These are phyloP conservation scores for Rattus rattus DNA, from an alignment of 2,113 vertebrate genomes.

Conservation along the genomic window DNA sequence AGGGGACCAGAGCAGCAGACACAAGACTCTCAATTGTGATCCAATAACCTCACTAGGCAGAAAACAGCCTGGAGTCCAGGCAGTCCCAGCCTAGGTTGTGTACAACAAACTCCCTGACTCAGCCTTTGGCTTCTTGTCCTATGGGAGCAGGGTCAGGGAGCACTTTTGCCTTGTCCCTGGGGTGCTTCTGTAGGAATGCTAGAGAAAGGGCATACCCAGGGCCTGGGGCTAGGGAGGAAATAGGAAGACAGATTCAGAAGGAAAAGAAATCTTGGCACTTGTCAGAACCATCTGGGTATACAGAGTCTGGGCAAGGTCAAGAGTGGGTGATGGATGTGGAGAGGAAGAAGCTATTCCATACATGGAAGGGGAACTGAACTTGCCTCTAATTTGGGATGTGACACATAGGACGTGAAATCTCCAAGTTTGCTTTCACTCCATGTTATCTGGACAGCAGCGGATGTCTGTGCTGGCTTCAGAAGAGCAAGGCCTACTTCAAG, in stretches of 20 bases:
- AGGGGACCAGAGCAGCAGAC: not conserved
- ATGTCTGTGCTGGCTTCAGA: not conserved
- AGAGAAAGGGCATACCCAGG: conserved; percentile 35
- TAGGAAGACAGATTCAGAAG: not conserved
- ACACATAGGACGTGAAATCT: not conserved
- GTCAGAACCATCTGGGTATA: conserved; percentile 30
- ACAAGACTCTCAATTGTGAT: not conserved
- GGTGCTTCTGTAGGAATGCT: not conserved
- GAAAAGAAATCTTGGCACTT: not conserved
- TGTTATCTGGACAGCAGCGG: not conserved
- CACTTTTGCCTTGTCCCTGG: not conserved
- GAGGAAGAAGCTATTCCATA: not conserved
- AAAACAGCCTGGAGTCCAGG: not conserved
- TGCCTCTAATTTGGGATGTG: not conserved
- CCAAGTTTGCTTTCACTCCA: not conserved
- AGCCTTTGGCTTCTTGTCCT: conserved; percentile 46
- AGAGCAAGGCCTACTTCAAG: not conserved
- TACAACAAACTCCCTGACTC: not conserved
- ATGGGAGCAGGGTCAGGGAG: conserved; percentile 2
- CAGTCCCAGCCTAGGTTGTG: not conserved
- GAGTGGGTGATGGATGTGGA: not conserved
- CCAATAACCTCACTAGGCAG: not conserved
- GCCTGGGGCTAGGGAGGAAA: conserved; percentile 5
- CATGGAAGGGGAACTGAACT: not conserved
- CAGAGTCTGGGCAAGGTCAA: conserved; percentile 2